Evolutionary conservation across 2,113 vertebrate species (phyloP).

Genomic region (Dasyornis broadbenti): DNA sequence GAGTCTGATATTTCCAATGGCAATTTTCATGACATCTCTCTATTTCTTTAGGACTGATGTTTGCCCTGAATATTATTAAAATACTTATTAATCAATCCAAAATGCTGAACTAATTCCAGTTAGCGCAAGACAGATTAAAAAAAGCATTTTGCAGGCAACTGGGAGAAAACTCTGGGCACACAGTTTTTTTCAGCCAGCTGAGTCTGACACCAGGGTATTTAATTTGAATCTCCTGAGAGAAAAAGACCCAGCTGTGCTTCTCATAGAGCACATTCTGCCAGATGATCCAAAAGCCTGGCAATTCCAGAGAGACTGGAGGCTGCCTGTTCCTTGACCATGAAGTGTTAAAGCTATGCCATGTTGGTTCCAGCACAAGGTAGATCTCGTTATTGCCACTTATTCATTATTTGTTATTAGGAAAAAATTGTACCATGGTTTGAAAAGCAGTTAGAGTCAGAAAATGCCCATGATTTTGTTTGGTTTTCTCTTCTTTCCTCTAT

Average conservation of each 20-base stretch:
- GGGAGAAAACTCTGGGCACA: not conserved
- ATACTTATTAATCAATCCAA: not conserved
- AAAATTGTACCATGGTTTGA: not conserved
- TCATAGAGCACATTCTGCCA: not conserved
- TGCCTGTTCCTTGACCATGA: not conserved
- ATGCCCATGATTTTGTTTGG: not conserved
- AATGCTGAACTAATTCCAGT: slow-evolving; percentile 18
- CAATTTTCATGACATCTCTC: not conserved
- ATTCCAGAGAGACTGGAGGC: not conserved
- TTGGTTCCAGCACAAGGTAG: not conserved
- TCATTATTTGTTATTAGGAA: not conserved
- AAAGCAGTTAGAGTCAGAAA: not conserved
- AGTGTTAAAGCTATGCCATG: not conserved
- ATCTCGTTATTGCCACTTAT: not conserved
- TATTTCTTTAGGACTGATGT: not conserved
- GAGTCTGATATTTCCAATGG: not conserved
- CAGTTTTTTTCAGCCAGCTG: slow-evolving; percentile 37
- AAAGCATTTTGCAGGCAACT: not conserved
- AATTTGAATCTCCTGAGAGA: slow-evolving; percentile 33
- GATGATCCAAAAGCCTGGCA: slow-evolving; percentile 17
- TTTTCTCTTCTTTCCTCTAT: not conserved
- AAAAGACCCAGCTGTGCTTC: slow-evolving; percentile 44
- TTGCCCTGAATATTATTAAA: not conserved
- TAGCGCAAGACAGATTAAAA: not conserved
- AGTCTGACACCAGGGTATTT: slow-evolving; percentile 44